Percentiles rank a stretch among this genome's conserved stretches.
phyloP scores from a whole-genome alignment of 64 coral and sea anemone species.

The Hydrozoanthus tunicans region DNA sequence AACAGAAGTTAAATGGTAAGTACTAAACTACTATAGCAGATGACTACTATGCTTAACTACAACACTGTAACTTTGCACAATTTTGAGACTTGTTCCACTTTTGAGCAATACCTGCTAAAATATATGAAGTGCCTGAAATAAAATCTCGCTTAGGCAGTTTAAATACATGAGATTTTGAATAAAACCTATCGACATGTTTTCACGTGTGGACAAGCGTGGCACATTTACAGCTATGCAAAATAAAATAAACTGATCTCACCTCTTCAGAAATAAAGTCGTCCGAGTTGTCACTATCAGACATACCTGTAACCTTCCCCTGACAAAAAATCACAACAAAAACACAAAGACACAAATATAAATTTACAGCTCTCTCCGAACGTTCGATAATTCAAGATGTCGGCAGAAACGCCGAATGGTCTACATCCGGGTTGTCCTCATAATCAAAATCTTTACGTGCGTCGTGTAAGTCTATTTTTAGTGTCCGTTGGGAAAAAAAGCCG shows the following conservation, averaged over 20 bases:
- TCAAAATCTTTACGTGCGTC: background rate
- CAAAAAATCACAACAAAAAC: background rate
- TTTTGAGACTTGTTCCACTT: too few relatives aligned
- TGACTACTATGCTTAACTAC: too few relatives aligned
- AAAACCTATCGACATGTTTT: too few relatives aligned
- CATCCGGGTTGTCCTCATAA: slow-evolving; percentile 38
- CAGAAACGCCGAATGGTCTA: background rate
- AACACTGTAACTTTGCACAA: too few relatives aligned
- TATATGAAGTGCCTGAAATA: too few relatives aligned
- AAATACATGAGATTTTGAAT: too few relatives aligned
- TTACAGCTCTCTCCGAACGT: background rate
- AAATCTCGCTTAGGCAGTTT: too few relatives aligned
- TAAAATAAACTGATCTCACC: slow-evolving; percentile 52
- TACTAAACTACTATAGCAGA: too few relatives aligned
- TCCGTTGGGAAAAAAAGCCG: background rate
- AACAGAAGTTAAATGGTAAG: too few relatives aligned
- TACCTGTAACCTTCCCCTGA: background rate
- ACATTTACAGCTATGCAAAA: background rate
- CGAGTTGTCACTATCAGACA: slow-evolving; percentile 93
- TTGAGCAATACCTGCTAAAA: too few relatives aligned
- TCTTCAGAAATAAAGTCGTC: slow-evolving; percentile 70
- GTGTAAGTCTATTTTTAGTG: background rate
- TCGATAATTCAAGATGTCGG: slow-evolving; percentile 6
- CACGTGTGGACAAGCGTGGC: too few relatives aligned
- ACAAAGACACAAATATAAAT: background rate